Evolutionary conservation across 2,888 invertebrate species (phyloP), one percentile per base, ranked within the genome.

Genomic region (Laspeyria flexula): DNA sequence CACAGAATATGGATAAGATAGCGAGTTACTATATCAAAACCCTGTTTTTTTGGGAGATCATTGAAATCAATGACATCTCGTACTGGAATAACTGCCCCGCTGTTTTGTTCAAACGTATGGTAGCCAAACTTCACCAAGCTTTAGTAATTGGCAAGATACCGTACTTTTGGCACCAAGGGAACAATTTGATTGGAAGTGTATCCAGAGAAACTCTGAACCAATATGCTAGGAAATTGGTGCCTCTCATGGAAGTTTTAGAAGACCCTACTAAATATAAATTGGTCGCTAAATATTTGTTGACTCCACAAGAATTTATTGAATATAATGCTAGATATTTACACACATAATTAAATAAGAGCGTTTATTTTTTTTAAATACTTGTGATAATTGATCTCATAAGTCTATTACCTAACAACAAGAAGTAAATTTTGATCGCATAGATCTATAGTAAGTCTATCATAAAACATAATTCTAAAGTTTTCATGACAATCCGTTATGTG

Each of bases 21-120:
- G 88, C 93, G 0, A 94, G 94, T 58, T 94, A 94, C 60, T 93
- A 90, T 43, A 90, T 94, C 0, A 94, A 94, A 69, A 93, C 93
- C 0, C 54, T 94, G 0, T 90, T 92, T 64, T 85, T 92, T 42
- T 89, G 88, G 79, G 88, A 90, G 57, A 73, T 82, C 9, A 55
- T 70, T 0, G 74, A 75, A 10, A 67, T 62, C 9, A 69, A 77
- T 29, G 72, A 82, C 15, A 55, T 63, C 3, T 41, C 46, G 0
- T 88, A 79, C 55, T 90, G 91, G 84, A 68, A 72, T 5, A 75
- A 68, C 9, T 77, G 68, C 31, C 79, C 79, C 0, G 80, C 79
- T 0, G 62, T 59, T 0, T 62, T 88, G 1, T 86, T 88, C 63
- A 86, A 84, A 27, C 61, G 88, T 53, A 90, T 93, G 86, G 77